Conservation (phyloP, 1,140 invertebrate species). For the Cecropterus lyciades region DNA sequence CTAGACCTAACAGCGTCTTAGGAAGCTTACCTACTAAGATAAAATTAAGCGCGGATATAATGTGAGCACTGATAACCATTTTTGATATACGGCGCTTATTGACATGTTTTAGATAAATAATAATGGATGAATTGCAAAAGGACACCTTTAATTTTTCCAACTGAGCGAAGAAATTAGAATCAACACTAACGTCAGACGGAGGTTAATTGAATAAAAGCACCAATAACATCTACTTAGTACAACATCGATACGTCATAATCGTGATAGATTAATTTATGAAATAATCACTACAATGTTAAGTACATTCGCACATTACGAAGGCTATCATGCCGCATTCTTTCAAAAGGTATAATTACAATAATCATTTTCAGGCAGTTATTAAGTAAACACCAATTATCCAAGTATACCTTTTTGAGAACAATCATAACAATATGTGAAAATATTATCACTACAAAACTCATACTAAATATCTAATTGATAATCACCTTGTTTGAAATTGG, state of each 20-base stretch:
- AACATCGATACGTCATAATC: constrained; percentile 29
- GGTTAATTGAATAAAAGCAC: constrained; percentile 24
- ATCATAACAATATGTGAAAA: constrained; percentile 8
- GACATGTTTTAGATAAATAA: no score
- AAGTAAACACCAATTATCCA: constrained; percentile 2
- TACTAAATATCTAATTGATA: no score
- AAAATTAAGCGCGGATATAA: no score
- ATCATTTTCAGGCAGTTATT: constrained; percentile 3
- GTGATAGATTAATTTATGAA: constrained; percentile 51
- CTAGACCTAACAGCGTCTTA: no score
- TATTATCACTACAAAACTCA: not conserved
- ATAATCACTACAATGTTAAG: constrained; percentile 40
- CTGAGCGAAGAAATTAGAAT: not conserved
- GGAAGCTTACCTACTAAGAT: no score
- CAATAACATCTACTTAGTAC: constrained; percentile 19
- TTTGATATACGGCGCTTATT: no score
- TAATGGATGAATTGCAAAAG: no score
- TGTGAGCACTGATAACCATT: no score
- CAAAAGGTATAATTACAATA: constrained; percentile 60
- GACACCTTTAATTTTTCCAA: no score
- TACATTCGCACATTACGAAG: constrained; percentile 48
- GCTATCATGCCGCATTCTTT: constrained; percentile 34
- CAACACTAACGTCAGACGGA: constrained; percentile 5
- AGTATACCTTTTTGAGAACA: not conserved
- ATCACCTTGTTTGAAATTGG: no score